Evolutionary conservation across 2,113 vertebrate species (phyloP).

Genomic region (Pluvianellus socialis): DNA sequence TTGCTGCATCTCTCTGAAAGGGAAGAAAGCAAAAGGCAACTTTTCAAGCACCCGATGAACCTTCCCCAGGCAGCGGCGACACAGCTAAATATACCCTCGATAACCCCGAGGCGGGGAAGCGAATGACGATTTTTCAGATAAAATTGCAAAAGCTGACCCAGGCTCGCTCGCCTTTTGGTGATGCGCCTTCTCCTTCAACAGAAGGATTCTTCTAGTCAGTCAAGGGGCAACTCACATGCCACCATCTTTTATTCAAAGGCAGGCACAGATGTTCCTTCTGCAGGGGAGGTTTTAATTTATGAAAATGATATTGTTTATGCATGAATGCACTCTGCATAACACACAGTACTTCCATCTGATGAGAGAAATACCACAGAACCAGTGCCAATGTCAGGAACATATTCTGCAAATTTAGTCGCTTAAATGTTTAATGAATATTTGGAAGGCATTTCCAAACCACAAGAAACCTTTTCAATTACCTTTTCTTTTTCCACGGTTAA

Average conservation of each 20-base stretch:
- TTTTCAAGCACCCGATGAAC: neutral
- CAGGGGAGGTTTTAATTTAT: constrained; percentile 95
- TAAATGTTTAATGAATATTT: constrained; percentile 86
- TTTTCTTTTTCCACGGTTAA: constrained; percentile 44
- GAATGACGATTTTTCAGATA: neutral
- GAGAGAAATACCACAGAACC: constrained; percentile 80
- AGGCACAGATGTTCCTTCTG: constrained; percentile 93
- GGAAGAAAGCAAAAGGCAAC: neutral
- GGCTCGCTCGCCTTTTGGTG: neutral
- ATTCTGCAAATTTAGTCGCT: constrained; percentile 84
- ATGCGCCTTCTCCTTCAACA: constrained; percentile 21
- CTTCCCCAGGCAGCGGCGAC: neutral
- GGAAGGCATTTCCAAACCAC: constrained; percentile 77
- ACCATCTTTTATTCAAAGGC: constrained; percentile 91
- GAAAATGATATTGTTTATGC: constrained; percentile 96
- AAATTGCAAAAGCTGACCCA: neutral
- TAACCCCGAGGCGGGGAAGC: neutral
- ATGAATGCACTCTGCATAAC: constrained; percentile 88
- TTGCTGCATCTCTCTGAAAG: neutral
- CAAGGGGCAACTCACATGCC: constrained; percentile 81
- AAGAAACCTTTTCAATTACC: constrained; percentile 74
- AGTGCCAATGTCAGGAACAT: constrained; percentile 81
- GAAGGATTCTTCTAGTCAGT: constrained; percentile 80
- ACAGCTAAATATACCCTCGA: neutral
- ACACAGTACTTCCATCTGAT: constrained; percentile 84